Conservation (phyloP, 1,140 invertebrate species). For the Drosophila orena region DNA sequence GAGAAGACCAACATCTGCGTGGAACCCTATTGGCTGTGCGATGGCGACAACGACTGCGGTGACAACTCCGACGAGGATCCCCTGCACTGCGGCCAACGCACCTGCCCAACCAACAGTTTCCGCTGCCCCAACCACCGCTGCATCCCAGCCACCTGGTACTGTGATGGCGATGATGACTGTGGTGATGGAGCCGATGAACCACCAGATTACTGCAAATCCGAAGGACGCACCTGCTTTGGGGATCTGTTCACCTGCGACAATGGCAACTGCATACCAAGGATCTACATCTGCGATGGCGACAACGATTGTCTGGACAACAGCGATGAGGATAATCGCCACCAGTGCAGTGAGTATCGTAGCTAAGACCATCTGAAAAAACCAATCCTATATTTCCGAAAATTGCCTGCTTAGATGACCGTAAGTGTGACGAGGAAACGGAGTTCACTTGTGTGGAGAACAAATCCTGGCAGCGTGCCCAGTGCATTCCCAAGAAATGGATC, state of each 20-base stretch:
- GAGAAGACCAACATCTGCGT: constrained; percentile 97
- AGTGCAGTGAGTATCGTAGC: constrained; percentile 90
- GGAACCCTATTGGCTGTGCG: constrained; percentile 97
- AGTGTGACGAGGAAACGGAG: constrained; percentile 96
- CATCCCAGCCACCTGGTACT: constrained; percentile 96
- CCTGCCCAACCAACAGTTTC: constrained; percentile 96
- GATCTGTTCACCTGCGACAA: constrained; percentile 98
- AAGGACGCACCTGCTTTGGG: constrained; percentile 97
- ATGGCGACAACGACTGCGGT: constrained; percentile 97
- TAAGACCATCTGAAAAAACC: not conserved
- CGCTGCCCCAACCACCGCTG: constrained; percentile 94
- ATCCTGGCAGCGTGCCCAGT: constrained; percentile 95
- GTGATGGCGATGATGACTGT: constrained; percentile 93
- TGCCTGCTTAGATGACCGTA: constrained; percentile 89
- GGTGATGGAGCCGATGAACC: constrained; percentile 95
- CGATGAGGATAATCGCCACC: constrained; percentile 95
- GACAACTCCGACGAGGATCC: constrained; percentile 98
- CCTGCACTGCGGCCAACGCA: constrained; percentile 93
- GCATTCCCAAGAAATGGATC: constrained; percentile 96
- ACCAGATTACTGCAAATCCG: constrained; percentile 95
- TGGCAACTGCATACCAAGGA: constrained; percentile 97
- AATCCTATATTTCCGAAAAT: too few species aligned
- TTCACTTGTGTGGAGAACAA: constrained; percentile 96
- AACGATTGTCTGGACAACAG: constrained; percentile 95
- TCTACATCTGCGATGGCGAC: constrained; percentile 98